A percentile compares a stretch with the other conserved stretches of the same genome.
Conservation (phyloP, 2,888 invertebrate species). For the Neoitamus cyanurus region DNA sequence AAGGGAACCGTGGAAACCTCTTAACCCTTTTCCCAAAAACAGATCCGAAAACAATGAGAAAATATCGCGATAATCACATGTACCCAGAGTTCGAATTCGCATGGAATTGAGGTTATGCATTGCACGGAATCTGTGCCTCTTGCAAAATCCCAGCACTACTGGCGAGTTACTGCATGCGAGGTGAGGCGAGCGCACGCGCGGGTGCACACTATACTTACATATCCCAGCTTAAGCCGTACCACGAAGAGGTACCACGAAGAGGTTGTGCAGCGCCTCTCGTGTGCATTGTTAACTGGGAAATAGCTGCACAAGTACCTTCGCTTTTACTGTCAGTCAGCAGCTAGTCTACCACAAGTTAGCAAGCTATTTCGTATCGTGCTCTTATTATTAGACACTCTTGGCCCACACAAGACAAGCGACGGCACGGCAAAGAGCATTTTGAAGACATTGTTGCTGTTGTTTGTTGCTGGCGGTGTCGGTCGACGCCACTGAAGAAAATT, state of each 20-base stretch:
- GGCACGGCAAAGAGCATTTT: not conserved
- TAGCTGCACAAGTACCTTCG: not conserved
- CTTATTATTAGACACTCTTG: constrained; percentile 7
- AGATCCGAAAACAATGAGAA: constrained; percentile 36
- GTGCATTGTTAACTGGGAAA: not conserved
- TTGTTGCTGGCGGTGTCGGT: not conserved
- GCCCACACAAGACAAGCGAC: not conserved
- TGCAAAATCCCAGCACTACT: constrained; percentile 12
- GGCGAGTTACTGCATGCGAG: not conserved
- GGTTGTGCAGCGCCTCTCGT: not conserved
- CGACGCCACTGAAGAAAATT: constrained; percentile 4
- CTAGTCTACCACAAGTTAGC: not conserved
- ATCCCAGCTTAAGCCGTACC: not conserved
- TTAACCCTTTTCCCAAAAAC: constrained; percentile 45
- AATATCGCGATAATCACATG: constrained; percentile 30
- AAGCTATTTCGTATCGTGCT: not conserved
- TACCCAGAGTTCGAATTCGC: constrained; percentile 29
- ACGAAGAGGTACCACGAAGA: not conserved
- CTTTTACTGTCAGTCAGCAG: not conserved
- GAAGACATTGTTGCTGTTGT: constrained; percentile 1
- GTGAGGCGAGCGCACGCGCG: not conserved
- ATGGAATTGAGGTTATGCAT: constrained; percentile 32
- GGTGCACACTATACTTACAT: not conserved
- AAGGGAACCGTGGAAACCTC: constrained; percentile 26
- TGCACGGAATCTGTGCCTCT: constrained; percentile 26